Evolutionary conservation across 2,797 vertebrate species (phyloP).

Genomic region (Emydoidea blandingii): DNA sequence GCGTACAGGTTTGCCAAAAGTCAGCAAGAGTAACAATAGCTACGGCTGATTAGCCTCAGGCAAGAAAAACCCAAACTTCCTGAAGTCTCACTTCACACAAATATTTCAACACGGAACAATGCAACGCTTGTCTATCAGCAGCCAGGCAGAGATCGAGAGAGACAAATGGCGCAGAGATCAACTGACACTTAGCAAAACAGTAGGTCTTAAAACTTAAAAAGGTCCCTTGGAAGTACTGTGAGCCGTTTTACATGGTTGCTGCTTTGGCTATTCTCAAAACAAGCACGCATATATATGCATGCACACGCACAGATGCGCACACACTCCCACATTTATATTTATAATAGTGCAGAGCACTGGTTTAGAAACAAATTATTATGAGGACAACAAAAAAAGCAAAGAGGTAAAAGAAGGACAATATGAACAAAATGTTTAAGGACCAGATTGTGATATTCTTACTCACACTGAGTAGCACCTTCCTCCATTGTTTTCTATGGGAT

Average conservation of each 20-base stretch:
- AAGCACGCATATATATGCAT: accelerated
- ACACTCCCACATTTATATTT: accelerated
- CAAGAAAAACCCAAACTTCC: neutral
- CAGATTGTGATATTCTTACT: accelerated
- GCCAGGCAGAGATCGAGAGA: neutral
- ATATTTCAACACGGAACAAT: neutral
- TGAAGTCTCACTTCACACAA: neutral
- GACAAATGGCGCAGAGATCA: neutral
- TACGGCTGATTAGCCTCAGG: constrained; percentile 8
- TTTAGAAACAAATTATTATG: neutral
- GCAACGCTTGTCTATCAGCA: neutral
- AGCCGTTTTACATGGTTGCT: neutral
- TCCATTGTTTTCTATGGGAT: neutral
- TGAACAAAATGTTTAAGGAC: neutral
- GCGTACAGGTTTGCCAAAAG: neutral
- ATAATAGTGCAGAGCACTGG: neutral
- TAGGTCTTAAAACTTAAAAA: neutral
- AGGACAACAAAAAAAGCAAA: accelerated
- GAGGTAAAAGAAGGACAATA: accelerated
- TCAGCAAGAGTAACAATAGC: neutral
- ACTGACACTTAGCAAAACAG: neutral
- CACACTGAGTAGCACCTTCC: neutral
- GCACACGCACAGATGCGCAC: accelerated
- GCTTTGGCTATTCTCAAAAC: neutral
- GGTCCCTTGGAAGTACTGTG: neutral